These are phyloP conservation scores for Sebastes flavidus DNA, from an alignment of 2,797 vertebrate species.

Conservation along the genomic window DNA sequence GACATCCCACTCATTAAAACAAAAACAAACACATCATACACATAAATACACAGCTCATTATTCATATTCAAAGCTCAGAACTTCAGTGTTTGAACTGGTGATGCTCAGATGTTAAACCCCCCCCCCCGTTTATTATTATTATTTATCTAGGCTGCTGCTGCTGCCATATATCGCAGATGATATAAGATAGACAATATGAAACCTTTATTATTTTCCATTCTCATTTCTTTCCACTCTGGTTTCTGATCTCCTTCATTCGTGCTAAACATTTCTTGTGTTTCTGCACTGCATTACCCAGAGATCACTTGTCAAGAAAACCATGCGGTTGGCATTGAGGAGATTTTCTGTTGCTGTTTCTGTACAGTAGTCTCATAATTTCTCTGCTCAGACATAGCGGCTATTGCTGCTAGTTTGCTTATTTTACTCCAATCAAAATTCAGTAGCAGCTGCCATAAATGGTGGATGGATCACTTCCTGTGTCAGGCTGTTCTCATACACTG, in stretches of 20 bases:
- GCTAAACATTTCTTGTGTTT: background rate
- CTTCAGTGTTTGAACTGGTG: background rate
- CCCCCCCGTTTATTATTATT: no score
- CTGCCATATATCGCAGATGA: background rate
- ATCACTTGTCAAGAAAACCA: background rate
- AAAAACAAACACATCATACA: background rate
- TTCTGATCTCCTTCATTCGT: background rate
- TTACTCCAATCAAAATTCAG: background rate
- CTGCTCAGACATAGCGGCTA: background rate
- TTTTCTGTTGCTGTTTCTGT: background rate
- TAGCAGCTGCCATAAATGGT: background rate
- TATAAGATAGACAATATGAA: background rate
- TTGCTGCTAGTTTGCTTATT: background rate
- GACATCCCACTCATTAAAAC: background rate
- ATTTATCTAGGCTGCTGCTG: background rate
- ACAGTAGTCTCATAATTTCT: background rate
- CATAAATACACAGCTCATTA: background rate
- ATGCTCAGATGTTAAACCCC: background rate
- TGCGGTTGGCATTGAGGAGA: background rate
- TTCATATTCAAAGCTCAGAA: background rate
- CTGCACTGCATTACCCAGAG: background rate
- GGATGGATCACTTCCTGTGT: background rate
- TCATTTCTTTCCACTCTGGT: background rate
- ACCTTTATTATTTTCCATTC: background rate
- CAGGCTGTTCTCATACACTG: no score